Evolutionary conservation across 2,797 vertebrate species (phyloP), one percentile per base, ranked within the genome.

Genomic region (Hydrolagus colliei): DNA sequence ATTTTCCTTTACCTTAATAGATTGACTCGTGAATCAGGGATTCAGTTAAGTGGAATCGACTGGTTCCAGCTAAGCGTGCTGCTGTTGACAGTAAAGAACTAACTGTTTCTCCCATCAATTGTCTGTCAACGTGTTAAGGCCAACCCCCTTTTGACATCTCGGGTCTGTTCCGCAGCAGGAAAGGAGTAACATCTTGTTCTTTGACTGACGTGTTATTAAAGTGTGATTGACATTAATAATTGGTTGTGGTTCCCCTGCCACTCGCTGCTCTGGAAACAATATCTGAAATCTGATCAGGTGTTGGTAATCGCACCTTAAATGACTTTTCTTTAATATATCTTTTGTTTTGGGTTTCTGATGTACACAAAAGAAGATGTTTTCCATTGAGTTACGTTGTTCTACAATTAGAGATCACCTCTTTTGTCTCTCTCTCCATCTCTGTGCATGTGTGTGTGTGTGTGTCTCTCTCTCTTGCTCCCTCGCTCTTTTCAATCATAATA

Each of bases 351-450:
- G 52, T 3, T 52, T 52, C 41, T 52, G 41, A 6, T 6, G 6
- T 52, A 6, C 41, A 52, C 41, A 52, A 61, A 9, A 77, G 12
- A 1, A 13, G 59, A 35, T 32, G 27, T 35, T 52, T 6, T 74
- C 41, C 20, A n/a, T 7, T 80, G 20, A 62, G 14, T 65, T 52
- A 52, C 14, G 20, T 16, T 18, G 52, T 76, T 76, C 32, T 0
- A 35, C 10, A 77, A 9, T 75, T 87, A 86, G 90, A 90, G 90
- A 92, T 89, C 92, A 52, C 86, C 87, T 87, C 86, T 9, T 6
- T 16, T 32, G 22, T 12, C 72, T 76, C 65, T 5, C 10, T 65
- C 14, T n/a, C 73, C 88, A 74, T 84, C 77, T 73, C 79, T n/a
- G 41, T 76, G 68, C 71, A 52, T 52, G 3, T 80, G 41, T n/a